Base-by-base conservation (phyloP, 2,797 vertebrate species). In the Dallia pectoralis region DNA sequence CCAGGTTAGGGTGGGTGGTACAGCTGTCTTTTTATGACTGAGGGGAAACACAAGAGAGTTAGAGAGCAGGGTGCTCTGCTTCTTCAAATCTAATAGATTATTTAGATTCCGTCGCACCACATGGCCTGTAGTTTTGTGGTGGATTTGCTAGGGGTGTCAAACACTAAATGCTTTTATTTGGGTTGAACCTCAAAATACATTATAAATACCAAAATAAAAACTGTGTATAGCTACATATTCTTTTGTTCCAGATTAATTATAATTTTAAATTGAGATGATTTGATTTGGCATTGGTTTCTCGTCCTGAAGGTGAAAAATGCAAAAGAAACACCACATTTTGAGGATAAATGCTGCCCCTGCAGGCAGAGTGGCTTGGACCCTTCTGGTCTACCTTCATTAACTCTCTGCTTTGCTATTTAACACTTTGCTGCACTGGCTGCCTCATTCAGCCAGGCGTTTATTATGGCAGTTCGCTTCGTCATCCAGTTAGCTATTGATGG, bases 351-450 rank as follows among this genome's bases (percentile, higher is more conserved):
- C 9, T 40, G 36, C 36, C 36, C 36, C 36, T 1, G 5, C 6
- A 9, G 36, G 36, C 4, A 4, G 36, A 40, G 0, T 40, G 36
- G 9, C 5, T 40, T 40, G 36, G 36, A 40, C 4, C 36, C 36
- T 36, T 36, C 33, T 36, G 5, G 61, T 62, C 61, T 30, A 18
- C 15, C 15, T 3, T 14, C 18, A 12, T 62, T 62, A 62, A 30
- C 61, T 62, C 61, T 62, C 61, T 62, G 61, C 29, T 53, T 62
- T 32, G 27, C 61, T 62, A 27, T 30, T 62, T 15, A 32, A 62
- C 27, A 62, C 61, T 29, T 62, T 62, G 61, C 18, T 62, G 61
- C 61, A 4, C 61, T 62, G 27, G 25, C 61, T 29, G 27, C 22
- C 61, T 27, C 61, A 62, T 14, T 30, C 61, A 14, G 61, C 25